Percentiles rank a stretch among this genome's conserved stretches.
Evolutionary conservation across 2,888 invertebrate genomes (phyloP).

Genomic region (Monopis laevigella): DNA sequence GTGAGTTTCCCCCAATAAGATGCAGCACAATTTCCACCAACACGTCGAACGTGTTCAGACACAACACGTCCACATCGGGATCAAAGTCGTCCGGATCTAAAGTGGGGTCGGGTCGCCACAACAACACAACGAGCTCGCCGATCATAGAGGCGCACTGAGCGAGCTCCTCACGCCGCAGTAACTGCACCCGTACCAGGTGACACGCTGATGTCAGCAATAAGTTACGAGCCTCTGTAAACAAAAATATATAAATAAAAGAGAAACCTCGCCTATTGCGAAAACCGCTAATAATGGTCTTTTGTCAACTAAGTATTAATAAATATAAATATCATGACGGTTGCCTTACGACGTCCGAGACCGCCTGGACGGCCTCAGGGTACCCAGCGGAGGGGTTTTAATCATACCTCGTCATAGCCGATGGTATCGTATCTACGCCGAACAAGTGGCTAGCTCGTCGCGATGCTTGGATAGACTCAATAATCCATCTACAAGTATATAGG

Average conservation of each 20-base stretch:
- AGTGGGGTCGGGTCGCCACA: slow-evolving; percentile 60
- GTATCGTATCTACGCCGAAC: too few relatives aligned
- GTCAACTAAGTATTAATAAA: too few relatives aligned
- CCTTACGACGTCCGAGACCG: too few relatives aligned
- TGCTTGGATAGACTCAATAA: too few relatives aligned
- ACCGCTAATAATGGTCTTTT: too few relatives aligned
- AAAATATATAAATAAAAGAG: not conserved
- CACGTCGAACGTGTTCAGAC: slow-evolving; percentile 82
- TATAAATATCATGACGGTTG: too few relatives aligned
- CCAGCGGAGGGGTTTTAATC: too few relatives aligned
- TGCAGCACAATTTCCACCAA: slow-evolving; percentile 86
- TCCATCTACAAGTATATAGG: too few relatives aligned
- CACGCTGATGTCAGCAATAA: slow-evolving; percentile 85
- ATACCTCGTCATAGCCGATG: too few relatives aligned
- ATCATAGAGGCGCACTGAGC: slow-evolving; percentile 87
- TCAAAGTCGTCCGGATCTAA: slow-evolving; percentile 50
- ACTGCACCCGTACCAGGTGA: slow-evolving; percentile 84
- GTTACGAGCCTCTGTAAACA: slow-evolving; percentile 78
- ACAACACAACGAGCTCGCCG: slow-evolving; percentile 78
- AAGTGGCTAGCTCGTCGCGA: too few relatives aligned
- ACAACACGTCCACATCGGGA: slow-evolving; percentile 84
- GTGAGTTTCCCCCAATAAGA: slow-evolving; percentile 79
- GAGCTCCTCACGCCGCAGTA: slow-evolving; percentile 83
- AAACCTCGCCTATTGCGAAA: too few relatives aligned
- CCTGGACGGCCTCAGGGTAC: too few relatives aligned